Base-by-base conservation (phyloP, 1,140 invertebrate species). In the Saccostrea echinata region DNA sequence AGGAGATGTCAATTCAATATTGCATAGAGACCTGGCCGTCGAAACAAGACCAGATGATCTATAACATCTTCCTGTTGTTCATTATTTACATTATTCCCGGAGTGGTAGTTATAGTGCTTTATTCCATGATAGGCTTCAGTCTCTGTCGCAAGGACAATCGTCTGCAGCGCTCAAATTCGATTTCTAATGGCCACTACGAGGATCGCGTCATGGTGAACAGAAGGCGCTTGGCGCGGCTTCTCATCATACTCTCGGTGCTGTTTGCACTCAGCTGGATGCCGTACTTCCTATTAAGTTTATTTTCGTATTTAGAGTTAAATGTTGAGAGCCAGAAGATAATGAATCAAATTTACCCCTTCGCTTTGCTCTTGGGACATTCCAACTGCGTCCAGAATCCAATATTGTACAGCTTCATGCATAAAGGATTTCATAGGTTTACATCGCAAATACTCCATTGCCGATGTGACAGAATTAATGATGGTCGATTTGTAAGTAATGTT, bases 201-300 rank as follows among this genome's bases (percentile, higher is more conserved):
- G 86, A 96, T 96, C 87, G 96, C 96, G 92, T 97, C n/a, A 96
- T 97, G 61, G 95, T 96, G 1, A 96, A 97, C 90, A 94, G 97
- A 86, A 96, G 96, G 91, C 95, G 97, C 68, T 96, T 97, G 12
- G 97, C 97, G 0, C 96, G 96, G 94, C 97, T 97, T 86, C 95
- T 97, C 55, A 94, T 97, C 6, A 95, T 97, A 0, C 95, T 97
- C 4, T 97, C 97, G 0, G 95, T 97, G 1, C 95, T 97, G 0
- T 97, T 97, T 93, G 97, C 97, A 0, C 91, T 96, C 2, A 97
- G 97, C 93, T 97, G 97, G 97, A 93, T 97, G n/a, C 97, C 97
- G 0, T 97, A 97, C 94, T 97, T 97, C 92, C 96, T 97, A 8
- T 94, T 97, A 11, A 96, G 95, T 86, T 95, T 97, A 13, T 93